Base-by-base conservation (phyloP, 1,140 invertebrate species). In the Alviniconcha marisindica region DNA sequence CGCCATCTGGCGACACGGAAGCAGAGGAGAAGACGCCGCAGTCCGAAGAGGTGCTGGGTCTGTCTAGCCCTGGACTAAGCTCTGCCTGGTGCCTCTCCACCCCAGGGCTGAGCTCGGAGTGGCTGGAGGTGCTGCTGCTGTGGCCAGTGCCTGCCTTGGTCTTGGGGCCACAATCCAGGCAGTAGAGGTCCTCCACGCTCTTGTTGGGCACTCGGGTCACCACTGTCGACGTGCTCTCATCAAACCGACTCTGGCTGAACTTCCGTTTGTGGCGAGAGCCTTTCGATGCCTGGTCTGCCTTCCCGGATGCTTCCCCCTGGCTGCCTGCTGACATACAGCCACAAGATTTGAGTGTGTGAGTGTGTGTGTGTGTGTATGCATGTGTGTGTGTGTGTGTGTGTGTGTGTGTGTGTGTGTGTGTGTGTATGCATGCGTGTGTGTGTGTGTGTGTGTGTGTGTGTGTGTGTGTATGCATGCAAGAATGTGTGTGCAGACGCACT, bases 121-220 rank as follows among this genome's bases (percentile, higher is more conserved):
- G 73, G 54, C 77, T 84, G 76, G 42, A 83, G 36, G 74, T 60
- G 80, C 66, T 73, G 44, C 66, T 82, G 42, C 42, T 48, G 63
- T 74, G 56, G 31, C 15, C 28, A 5, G 63, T 33, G 18, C 38
- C 66, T 14, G 5, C 33, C 42, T 51, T 54, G 36, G 78, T 28
- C 63, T 81, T 83, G 42, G 81, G 28, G 21, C 76, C 31, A 44
- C 76, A 84, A 48, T 88, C 88, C 66, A 82, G 74, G 81, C 84
- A 83, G 60, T 86, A 84, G 15, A 89, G 74, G 76, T 91, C 89
- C 63, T 89, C 89, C 4, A 91, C 88, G 77, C 88, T 90, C 82
- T 87, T 90, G 81, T 91, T 91, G 21, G 90, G 90, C 38, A 90
- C 89, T 24, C 88, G 82, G n/a, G 86, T 83, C 1, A 91, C 89